Base-by-base conservation (phyloP, 2,113 vertebrate genomes). In the Megaceryle torquata region DNA sequence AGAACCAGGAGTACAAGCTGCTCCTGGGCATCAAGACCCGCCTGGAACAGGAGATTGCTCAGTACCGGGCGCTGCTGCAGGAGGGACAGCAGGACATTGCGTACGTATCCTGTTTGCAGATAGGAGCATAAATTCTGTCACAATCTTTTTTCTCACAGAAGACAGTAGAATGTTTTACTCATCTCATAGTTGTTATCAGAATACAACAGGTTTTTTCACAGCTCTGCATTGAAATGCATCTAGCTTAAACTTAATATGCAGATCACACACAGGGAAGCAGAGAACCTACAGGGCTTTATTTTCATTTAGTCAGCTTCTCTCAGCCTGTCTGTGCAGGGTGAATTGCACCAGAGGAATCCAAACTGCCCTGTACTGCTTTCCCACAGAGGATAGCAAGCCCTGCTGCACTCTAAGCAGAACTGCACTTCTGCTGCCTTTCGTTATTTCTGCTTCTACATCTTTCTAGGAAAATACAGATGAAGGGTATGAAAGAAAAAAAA, bases 41-140 rank as follows among this genome's bases (percentile, higher is more conserved):
- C 2, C 98, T 99, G 97, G 98, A 99, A 57, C 97, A 98, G 98
- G 99, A 99, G 97, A 99, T 99, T 1, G 96, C 98, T 56, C 98
- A 99, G 90, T 99, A 99, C 98, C 97, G 97, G 88, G 95, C 93
- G 4, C 98, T 99, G 95, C 92, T 99, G 89, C 98, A 99, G 53
- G 98, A 98, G 97, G 97, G 93, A 18, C 93, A 94, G 94, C 17
- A 98, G 93, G 98, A 98, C 59, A 28, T 96, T 5, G 50, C 4
- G 96, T 96, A 94, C 0, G 95, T 97, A 64, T 33, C 56, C 57
- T 22, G 1, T 29, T 46, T 56, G 28, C 37, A 43, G 29, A 68
- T 31, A 53, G 20, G 25, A 10, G 25, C n/a, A 33, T 31, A 33
- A 59, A 71, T 37, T 60, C 50, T 57, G 10, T 28, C 54, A 25